These are phyloP conservation scores for Lochmaea crataegi DNA, from an alignment of 2,888 invertebrate genomes.

Conservation along the genomic window DNA sequence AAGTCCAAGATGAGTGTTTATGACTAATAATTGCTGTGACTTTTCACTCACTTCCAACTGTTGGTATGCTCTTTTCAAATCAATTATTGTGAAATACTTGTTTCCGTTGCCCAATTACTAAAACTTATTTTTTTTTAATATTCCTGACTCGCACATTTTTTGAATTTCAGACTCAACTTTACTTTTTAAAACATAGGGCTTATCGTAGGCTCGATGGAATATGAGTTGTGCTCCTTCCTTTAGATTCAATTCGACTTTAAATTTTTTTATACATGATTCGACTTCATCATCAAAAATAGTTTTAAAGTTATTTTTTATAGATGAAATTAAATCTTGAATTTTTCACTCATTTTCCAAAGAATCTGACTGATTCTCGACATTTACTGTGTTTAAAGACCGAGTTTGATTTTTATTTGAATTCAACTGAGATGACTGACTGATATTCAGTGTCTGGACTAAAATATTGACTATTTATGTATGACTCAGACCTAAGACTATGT, in stretches of 20 bases:
- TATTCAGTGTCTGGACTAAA: not conserved
- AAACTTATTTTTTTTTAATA: slow-evolving; percentile 17
- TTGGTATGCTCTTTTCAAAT: too few species aligned
- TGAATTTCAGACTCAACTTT: too few species aligned
- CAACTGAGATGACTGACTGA: not conserved
- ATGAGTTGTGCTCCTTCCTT: slow-evolving; percentile 27
- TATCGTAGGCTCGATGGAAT: slow-evolving; percentile 31
- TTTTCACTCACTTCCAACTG: too few species aligned
- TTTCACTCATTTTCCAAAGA: not conserved
- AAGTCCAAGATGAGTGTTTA: too few species aligned
- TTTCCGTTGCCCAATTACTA: slow-evolving; percentile 50
- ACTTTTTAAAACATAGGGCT: slow-evolving; percentile 42
- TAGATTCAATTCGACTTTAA: slow-evolving; percentile 27
- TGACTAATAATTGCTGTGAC: too few species aligned
- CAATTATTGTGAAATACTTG: too few species aligned
- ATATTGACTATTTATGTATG: too few species aligned
- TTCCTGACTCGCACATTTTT: not conserved
- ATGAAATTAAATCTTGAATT: not conserved
- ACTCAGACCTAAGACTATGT: too few species aligned
- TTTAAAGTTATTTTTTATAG: slow-evolving; percentile 16
- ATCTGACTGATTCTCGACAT: not conserved
- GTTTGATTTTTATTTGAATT: not conserved
- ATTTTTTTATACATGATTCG: slow-evolving; percentile 22
- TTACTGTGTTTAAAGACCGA: not conserved
- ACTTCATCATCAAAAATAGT: slow-evolving; percentile 19